A percentile compares a stretch with the other conserved stretches of the same genome.
These are phyloP conservation scores for Myotis davidii DNA, from an alignment of 2,113 vertebrate genomes.

Conservation along the genomic window DNA sequence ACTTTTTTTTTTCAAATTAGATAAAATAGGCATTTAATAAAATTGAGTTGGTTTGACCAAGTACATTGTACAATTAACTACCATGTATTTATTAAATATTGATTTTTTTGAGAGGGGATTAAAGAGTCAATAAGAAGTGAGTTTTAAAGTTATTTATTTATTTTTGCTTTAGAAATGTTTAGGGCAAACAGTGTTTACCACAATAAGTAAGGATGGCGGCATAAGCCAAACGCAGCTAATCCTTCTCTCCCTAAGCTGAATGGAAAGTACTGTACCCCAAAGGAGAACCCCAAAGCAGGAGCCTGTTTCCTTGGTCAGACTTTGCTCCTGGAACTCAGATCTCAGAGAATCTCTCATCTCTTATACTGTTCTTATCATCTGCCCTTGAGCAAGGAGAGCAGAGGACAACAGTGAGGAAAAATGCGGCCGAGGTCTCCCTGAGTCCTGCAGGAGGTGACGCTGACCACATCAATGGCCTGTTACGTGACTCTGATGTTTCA, in stretches of 20 bases:
- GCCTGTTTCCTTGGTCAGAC: neutral
- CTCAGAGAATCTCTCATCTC: neutral
- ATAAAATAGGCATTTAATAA: neutral
- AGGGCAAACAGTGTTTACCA: neutral
- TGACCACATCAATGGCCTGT: accelerated
- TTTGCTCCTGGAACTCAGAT: neutral
- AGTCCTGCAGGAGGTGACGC: no score
- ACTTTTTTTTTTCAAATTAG: neutral
- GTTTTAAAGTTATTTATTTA: neutral
- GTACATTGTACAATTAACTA: neutral
- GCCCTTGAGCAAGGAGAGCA: neutral
- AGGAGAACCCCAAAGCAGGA: neutral
- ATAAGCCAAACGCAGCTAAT: no score
- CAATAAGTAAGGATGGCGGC: neutral
- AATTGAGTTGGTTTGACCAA: neutral
- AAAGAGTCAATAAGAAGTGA: neutral
- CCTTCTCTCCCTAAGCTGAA: accelerated
- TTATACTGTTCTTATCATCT: no score
- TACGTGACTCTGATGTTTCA: accelerated
- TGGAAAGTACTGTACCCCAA: neutral
- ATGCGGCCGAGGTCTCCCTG: neutral
- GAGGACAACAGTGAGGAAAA: neutral
- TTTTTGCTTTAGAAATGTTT: neutral
- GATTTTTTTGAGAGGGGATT: neutral
- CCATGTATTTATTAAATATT: neutral